Conservation (phyloP, 2,888 invertebrate species). For the Alloscopus bannaensis region DNA sequence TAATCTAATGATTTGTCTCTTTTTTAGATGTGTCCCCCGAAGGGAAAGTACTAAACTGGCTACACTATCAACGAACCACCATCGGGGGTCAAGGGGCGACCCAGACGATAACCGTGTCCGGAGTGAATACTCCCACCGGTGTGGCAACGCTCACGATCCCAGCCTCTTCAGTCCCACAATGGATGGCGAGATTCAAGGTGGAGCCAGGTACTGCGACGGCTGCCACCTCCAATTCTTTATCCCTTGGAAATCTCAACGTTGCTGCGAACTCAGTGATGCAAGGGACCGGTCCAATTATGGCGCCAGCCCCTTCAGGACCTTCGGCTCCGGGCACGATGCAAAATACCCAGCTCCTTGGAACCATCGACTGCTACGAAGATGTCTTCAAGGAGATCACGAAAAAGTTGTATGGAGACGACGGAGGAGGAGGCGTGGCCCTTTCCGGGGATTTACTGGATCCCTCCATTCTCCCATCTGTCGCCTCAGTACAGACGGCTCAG, state of each 20-base stretch:
- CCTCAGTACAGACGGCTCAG: constrained; percentile 39
- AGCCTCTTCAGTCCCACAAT: constrained; percentile 63
- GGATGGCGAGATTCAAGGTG: constrained; percentile 71
- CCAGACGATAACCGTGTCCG: constrained; percentile 67
- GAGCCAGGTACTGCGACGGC: constrained; percentile 54
- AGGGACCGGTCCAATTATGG: constrained; percentile 7
- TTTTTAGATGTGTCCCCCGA: constrained; percentile 11
- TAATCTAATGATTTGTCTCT: too few relatives aligned
- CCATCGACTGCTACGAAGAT: constrained; percentile 80
- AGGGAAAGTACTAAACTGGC: constrained; percentile 60
- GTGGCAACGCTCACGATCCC: constrained; percentile 65
- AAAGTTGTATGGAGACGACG: constrained; percentile 91
- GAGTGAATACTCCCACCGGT: constrained; percentile 55
- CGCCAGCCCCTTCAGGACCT: constrained; percentile 26
- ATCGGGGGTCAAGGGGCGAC: constrained; percentile 61
- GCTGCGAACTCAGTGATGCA: not conserved
- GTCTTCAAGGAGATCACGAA: constrained; percentile 95
- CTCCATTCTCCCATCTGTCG: constrained; percentile 30
- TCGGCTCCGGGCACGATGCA: constrained; percentile 6
- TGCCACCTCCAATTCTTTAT: not conserved
- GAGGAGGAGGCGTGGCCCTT: constrained; percentile 83
- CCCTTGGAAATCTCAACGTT: constrained; percentile 40
- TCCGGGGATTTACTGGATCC: constrained; percentile 64
- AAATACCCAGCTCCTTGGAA: constrained; percentile 49
- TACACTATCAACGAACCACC: constrained; percentile 61